These are phyloP conservation scores for Cephalopterus ornatus DNA, from an alignment of 2,113 vertebrate species.

Conservation along the genomic window DNA sequence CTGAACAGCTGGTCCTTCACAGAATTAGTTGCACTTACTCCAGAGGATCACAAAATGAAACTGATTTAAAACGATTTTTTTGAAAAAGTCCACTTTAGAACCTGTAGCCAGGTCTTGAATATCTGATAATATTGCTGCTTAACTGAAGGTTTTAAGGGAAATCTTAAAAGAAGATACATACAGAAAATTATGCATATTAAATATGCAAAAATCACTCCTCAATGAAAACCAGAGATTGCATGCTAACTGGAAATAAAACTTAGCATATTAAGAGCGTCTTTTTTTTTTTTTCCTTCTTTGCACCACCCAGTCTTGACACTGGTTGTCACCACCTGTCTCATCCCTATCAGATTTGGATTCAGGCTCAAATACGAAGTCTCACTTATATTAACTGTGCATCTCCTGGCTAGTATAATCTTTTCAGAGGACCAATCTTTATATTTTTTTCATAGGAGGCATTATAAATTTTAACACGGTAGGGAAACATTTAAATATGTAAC, in stretches of 20 bases:
- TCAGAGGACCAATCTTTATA: neutral
- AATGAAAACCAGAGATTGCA: neutral
- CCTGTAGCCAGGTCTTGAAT: neutral
- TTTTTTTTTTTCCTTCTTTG: neutral
- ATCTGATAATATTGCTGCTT: neutral
- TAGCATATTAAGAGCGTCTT: neutral
- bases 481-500: neutral
- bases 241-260: neutral
- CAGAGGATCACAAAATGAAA: neutral
- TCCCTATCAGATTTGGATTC: neutral
- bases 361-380: neutral
- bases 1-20: neutral
- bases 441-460: neutral
- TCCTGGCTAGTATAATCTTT: neutral
- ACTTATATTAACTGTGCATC: neutral
- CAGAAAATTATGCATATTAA: neutral
- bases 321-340: neutral
- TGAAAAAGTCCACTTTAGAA: neutral
- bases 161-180: neutral
- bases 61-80: neutral
- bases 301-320: rapidly evolving
- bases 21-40: neutral
- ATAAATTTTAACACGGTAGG: neutral
- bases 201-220: neutral
- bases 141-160: neutral